Base-by-base conservation (phyloP, 2,797 vertebrate species). In the Chelonia mydas region DNA sequence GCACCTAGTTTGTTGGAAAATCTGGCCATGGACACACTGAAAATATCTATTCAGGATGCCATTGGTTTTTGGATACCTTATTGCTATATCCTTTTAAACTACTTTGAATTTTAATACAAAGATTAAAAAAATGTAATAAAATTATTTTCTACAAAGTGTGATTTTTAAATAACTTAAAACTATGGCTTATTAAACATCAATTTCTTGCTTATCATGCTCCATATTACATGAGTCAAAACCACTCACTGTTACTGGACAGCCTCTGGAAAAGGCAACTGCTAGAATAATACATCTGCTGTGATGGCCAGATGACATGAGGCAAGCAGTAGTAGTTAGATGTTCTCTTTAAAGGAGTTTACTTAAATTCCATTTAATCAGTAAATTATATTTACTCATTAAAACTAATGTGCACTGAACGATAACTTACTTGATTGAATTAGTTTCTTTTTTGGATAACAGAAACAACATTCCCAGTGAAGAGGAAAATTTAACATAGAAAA, bases 101-200 rank as follows among this genome's bases (percentile, higher is more conserved):
- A 47, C 45, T 72, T 37, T 72, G n/a, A 41, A 72, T 41, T 72
- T 72, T 41, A 72, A 72, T 77, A 49, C 45, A 77, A 15, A 76
- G 6, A 76, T 47, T 77, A 17, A 11, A 72, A 17, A 72, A 77
- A 33, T 61, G 45, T 31, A 49, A 55, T 55, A 89, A 78, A 54
- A 83, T 80, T 45, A 47, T 47, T 51, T 86, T 68, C 87, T 89
- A 86, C 76, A 84, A 86, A 86, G 85, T 86, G 5, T 77, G 15
- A 86, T 93, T 89, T 55, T 85, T 76, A 84, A 83, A n/a, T 57
- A 83, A 92, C 7, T 89, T 82, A 55, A 83, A 77, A 89, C 55
- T 33, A 50, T 65, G 55, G 77, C 47, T 51, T 89, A 89, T 89
- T 89, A 93, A 92, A 88, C 41, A 78, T 55, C 68, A 93, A 45